These are phyloP conservation scores for Heliconius charithonia DNA, from an alignment of 2,888 invertebrate species.

Conservation along the genomic window DNA sequence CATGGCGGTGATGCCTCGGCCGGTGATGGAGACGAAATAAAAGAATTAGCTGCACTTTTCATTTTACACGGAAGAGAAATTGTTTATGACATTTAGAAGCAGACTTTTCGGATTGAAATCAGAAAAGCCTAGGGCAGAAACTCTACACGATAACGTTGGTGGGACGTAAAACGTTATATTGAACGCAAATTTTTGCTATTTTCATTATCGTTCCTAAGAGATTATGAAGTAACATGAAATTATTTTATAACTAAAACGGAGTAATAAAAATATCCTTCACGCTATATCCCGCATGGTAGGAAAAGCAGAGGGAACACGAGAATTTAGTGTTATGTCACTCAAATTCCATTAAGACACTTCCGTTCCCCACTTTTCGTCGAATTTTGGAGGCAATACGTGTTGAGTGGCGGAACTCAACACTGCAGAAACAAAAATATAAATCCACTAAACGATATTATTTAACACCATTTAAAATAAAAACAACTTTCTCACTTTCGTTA, in stretches of 20 bases:
- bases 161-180: constrained; percentile 34
- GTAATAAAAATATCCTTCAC: neutral
- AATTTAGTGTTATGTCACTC: neutral
- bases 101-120: constrained; percentile 60
- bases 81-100: constrained; percentile 49
- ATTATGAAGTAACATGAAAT: neutral
- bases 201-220: neutral
- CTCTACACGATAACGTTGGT: constrained; percentile 44
- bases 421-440: neutral
- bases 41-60: neutral
- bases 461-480: neutral
- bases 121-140: constrained; percentile 49
- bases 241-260: no score
- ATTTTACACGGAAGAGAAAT: constrained; percentile 42
- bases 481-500: neutral
- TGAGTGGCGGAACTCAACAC: neutral
- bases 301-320: neutral
- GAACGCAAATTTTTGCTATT: neutral
- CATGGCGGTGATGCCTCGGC: constrained; percentile 1
- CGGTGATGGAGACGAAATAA: neutral
- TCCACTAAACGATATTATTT: neutral
- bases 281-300: neutral
- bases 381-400: neutral
- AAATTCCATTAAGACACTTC: no score
- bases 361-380: neutral